Evolutionary conservation across 2,888 invertebrate genomes (phyloP).

Genomic region (Gasteruption jaculator): DNA sequence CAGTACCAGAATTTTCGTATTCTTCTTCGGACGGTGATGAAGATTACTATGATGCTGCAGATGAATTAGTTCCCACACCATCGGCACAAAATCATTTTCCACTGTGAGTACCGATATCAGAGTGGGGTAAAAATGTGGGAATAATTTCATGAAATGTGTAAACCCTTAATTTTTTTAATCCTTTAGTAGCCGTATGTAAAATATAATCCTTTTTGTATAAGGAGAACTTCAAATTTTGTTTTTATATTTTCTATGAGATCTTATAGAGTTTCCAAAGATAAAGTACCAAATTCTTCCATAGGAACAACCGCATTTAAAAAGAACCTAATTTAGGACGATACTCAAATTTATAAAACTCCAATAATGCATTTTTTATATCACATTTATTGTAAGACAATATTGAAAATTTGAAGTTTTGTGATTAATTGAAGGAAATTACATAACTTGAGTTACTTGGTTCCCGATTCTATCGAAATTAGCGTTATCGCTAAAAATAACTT

Average conservation of each 20-base stretch:
- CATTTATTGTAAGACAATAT: too few relatives aligned
- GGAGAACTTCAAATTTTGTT: background rate
- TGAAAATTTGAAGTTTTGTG: too few relatives aligned
- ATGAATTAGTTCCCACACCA: conserved; percentile 53
- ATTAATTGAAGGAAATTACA: too few relatives aligned
- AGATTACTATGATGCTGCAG: conserved; percentile 90
- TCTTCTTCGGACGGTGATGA: conserved; percentile 97
- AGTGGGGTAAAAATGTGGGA: background rate
- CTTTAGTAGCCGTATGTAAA: background rate
- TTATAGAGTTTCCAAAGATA: background rate
- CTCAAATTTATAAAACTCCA: too few relatives aligned
- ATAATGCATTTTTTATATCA: too few relatives aligned
- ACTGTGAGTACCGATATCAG: conserved; percentile 38
- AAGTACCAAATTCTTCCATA: too few relatives aligned
- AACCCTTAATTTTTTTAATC: conserved; percentile 8
- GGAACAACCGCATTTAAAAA: too few relatives aligned
- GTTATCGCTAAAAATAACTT: too few relatives aligned
- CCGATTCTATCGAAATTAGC: too few relatives aligned
- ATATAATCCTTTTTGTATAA: conserved; percentile 2
- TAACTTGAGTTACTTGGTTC: too few relatives aligned
- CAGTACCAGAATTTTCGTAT: conserved; percentile 89
- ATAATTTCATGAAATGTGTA: conserved; percentile 1
- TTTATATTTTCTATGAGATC: background rate
- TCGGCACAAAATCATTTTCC: conserved; percentile 34
- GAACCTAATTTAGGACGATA: too few relatives aligned